Evolutionary conservation across 2,888 invertebrate genomes (phyloP).

Genomic region (Erpobdella octoculata): DNA sequence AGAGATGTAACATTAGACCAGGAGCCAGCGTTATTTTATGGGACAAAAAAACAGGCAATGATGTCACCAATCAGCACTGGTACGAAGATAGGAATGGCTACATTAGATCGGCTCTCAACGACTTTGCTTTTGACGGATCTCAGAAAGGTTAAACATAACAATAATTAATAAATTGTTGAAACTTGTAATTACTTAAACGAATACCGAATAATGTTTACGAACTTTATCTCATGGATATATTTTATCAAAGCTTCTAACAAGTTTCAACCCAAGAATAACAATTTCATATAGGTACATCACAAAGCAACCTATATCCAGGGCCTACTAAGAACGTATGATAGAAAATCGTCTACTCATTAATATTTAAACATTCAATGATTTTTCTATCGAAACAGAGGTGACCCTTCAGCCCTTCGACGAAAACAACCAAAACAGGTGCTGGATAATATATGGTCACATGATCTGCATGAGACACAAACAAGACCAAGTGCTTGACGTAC

Average conservation of each 20-base stretch:
- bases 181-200: too few relatives aligned
- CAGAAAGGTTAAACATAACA: not conserved
- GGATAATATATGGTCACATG: constrained; percentile 12
- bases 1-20: not conserved
- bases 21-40: constrained; percentile 22
- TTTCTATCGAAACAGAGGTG: constrained; percentile 8
- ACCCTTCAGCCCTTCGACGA: constrained; percentile 17
- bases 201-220: too few relatives aligned
- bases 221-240: too few relatives aligned
- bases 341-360: too few relatives aligned
- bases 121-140: constrained; percentile 25
- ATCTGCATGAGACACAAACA: constrained; percentile 1
- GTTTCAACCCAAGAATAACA: too few relatives aligned
- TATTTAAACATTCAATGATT: not conserved
- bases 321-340: too few relatives aligned
- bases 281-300: too few relatives aligned
- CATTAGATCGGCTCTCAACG: constrained; percentile 25
- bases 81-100: constrained; percentile 25
- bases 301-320: too few relatives aligned
- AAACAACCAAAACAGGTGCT: constrained; percentile 15
- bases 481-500: constrained; percentile 15
- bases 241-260: too few relatives aligned
- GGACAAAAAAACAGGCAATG: constrained; percentile 20
- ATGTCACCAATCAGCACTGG: constrained; percentile 27
- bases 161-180: not conserved